Percentiles rank a stretch among this genome's conserved stretches.
These are phyloP conservation scores for Neotragus pygmaeus DNA, from an alignment of 2,113 vertebrate species.

Conservation along the genomic window DNA sequence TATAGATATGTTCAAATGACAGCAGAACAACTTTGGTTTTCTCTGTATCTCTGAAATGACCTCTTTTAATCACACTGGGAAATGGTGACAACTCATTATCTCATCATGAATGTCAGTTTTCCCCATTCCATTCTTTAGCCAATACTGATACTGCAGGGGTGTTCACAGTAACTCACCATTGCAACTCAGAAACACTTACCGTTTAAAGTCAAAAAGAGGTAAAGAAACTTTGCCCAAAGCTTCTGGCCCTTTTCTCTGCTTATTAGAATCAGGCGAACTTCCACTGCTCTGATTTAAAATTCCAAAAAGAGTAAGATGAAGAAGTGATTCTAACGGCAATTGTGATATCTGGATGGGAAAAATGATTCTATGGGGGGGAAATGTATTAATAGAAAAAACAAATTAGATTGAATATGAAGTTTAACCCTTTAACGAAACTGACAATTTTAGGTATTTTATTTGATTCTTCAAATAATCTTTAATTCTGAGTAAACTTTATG, in stretches of 20 bases:
- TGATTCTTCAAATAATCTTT: conserved; percentile 47
- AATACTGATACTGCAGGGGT: background rate
- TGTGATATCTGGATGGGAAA: conserved; percentile 95
- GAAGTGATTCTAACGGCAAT: conserved; percentile 92
- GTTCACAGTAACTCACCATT: background rate
- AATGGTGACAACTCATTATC: background rate
- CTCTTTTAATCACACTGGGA: background rate
- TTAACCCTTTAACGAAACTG: conserved; percentile 29
- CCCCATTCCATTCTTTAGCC: background rate
- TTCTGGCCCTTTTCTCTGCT: conserved; percentile 93
- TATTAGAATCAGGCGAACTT: conserved; percentile 95
- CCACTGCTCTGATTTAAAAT: conserved; percentile 91
- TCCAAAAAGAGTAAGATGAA: conserved; percentile 91
- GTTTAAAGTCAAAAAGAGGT: conserved; percentile 94
- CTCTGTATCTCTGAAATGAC: background rate
- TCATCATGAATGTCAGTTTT: background rate
- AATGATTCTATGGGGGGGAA: conserved; percentile 87
- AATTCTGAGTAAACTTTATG: conserved; percentile 2
- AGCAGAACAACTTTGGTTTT: background rate
- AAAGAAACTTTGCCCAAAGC: conserved; percentile 92
- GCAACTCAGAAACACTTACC: conserved; percentile 80
- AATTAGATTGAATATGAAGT: conserved; percentile 23
- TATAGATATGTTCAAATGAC: background rate
- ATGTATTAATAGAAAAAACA: conserved; percentile 57
- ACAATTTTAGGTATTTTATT: conserved; percentile 41